phyloP scores from a whole-genome alignment of 2,888 invertebrate species.

The Blera fallax region DNA sequence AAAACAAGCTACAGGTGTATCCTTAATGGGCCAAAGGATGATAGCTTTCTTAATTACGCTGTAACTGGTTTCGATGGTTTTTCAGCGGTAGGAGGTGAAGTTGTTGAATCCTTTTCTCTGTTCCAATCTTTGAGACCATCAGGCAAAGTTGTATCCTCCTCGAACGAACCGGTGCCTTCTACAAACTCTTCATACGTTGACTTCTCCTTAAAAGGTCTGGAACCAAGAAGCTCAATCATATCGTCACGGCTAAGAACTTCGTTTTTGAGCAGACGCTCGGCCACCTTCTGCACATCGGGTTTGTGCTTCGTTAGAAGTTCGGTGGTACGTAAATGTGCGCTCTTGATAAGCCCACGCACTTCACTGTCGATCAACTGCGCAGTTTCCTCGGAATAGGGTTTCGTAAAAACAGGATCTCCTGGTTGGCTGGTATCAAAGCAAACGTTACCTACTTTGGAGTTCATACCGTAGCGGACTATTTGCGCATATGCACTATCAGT shows the following conservation, averaged over 20 bases:
- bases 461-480: conserved; percentile 99
- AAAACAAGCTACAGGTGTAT: conserved; percentile 37
- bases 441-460: conserved; percentile 96
- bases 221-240: conserved; percentile 97
- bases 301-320: conserved; percentile 90
- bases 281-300: conserved; percentile 93
- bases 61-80: conserved; percentile 76
- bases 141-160: conserved; percentile 97
- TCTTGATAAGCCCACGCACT: conserved; percentile 89
- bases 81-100: conserved; percentile 52
- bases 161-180: conserved; percentile 98
- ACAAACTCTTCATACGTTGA: conserved; percentile 99
- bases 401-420: conserved; percentile 95
- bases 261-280: conserved; percentile 93
- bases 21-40: background rate
- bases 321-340: conserved; percentile 91
- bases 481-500: conserved; percentile 99
- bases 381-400: conserved; percentile 98
- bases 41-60: conserved; percentile 55
- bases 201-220: conserved; percentile 98
- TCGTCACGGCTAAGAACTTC: conserved; percentile 98
- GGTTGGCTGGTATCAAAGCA: conserved; percentile 97
- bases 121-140: conserved; percentile 99
- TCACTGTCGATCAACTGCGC: conserved; percentile 97
- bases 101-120: conserved; percentile 83